Conservation (phyloP, 2,888 invertebrate species). For the Machimus rusticus region DNA sequence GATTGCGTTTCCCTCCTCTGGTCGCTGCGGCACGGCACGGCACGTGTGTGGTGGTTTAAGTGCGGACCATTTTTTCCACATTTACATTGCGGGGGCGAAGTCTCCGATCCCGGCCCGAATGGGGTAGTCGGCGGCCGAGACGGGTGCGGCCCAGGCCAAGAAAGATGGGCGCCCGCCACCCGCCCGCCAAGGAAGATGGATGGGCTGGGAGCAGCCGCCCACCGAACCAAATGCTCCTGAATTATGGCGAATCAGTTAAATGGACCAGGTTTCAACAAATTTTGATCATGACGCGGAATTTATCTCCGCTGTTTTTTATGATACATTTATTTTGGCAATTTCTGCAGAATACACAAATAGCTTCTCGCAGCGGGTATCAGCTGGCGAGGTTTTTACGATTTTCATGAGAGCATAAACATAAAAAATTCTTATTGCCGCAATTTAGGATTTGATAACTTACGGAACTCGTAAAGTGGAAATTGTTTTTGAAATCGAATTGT, state of each 20-base stretch:
- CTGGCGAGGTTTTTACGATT: slow-evolving; percentile 31
- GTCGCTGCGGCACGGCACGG: slow-evolving; percentile 7
- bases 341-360: slow-evolving; percentile 1
- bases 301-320: slow-evolving; percentile 30
- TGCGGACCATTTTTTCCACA: slow-evolving; percentile 34
- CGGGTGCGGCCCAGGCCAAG: background rate
- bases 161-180: slow-evolving; percentile 21
- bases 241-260: slow-evolving; percentile 42
- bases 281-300: slow-evolving; percentile 33
- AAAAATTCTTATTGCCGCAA: slow-evolving; percentile 32
- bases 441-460: slow-evolving; percentile 26
- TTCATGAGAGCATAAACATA: slow-evolving; percentile 30
- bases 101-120: background rate
- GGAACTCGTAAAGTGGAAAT: slow-evolving; percentile 17
- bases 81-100: slow-evolving; percentile 22
- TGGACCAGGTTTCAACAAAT: slow-evolving; percentile 41
- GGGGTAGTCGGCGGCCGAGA: background rate
- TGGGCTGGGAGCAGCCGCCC: background rate
- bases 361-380: slow-evolving; percentile 1
- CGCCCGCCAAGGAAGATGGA: slow-evolving; percentile 7
- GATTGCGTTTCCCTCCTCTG: slow-evolving; percentile 41
- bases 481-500: background rate
- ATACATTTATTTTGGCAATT: slow-evolving; percentile 39
- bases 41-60: slow-evolving; percentile 37
- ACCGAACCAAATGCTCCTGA: slow-evolving; percentile 26